These are phyloP conservation scores for Monoplex corrugatus DNA, from an alignment of 2,888 invertebrate genomes.

Conservation along the genomic window DNA sequence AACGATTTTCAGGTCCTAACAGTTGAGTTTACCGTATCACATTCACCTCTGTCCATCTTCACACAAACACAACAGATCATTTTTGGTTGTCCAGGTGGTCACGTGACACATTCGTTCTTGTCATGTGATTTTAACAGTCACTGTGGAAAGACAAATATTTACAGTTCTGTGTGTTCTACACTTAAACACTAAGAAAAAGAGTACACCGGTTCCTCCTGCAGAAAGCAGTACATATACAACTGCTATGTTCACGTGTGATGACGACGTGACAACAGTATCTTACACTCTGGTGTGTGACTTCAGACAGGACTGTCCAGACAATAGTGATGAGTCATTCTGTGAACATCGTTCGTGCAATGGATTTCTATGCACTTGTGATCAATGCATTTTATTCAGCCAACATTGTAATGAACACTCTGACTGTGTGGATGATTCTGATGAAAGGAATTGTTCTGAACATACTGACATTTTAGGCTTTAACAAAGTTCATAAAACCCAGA, in stretches of 20 bases:
- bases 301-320: background rate
- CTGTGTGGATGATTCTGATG: slow-evolving; percentile 3
- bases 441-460: background rate
- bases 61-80: background rate
- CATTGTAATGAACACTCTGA: background rate
- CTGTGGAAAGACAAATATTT: background rate
- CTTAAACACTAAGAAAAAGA: background rate
- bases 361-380: background rate
- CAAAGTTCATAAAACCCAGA: background rate
- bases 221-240: background rate
- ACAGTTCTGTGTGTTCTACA: background rate
- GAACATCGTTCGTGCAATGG: background rate
- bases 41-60: background rate
- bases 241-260: background rate
- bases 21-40: background rate
- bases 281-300: slow-evolving; percentile 14
- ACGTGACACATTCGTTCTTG: background rate
- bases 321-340: slow-evolving; percentile 20
- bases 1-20: background rate
- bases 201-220: background rate
- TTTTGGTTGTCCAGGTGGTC: background rate
- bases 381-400: background rate
- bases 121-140: background rate
- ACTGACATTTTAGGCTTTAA: background rate
- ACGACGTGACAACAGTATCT: background rate